These are phyloP conservation scores for Coleophora deauratella DNA, from an alignment of 2,888 invertebrate genomes.

Conservation along the genomic window DNA sequence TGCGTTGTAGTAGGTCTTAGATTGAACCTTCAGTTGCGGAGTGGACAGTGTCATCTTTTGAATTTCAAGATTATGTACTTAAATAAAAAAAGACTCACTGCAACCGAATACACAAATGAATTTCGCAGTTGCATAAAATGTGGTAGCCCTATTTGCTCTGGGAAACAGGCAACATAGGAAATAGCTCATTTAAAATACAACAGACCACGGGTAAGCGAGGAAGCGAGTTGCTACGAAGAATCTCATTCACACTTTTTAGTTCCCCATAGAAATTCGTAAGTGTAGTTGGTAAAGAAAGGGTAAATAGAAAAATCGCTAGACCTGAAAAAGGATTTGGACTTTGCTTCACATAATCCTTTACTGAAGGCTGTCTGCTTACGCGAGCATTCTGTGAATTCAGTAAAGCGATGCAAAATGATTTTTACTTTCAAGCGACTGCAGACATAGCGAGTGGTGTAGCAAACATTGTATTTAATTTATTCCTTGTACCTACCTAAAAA, in stretches of 20 bases:
- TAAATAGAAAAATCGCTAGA: background rate
- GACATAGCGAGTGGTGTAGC: background rate
- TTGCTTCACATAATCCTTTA: too few species aligned
- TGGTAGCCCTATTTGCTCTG: conserved; percentile 2
- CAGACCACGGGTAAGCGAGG: conserved; percentile 42
- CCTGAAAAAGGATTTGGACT: too few species aligned
- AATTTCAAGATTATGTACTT: too few species aligned
- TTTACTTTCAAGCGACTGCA: too few species aligned
- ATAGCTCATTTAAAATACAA: conserved; percentile 62
- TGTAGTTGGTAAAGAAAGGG: background rate
- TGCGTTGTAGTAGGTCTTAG: too few species aligned
- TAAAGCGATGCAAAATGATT: background rate
- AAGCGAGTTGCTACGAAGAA: conserved; percentile 23
- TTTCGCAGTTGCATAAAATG: background rate
- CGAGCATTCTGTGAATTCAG: background rate
- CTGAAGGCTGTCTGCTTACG: too few species aligned
- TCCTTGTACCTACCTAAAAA: too few species aligned
- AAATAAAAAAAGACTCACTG: too few species aligned
- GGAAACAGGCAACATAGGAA: conserved; percentile 35
- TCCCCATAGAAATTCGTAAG: background rate
- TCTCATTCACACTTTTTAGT: conserved; percentile 39
- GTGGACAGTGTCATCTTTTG: too few species aligned
- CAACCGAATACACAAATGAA: too few species aligned
- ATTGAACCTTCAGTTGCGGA: too few species aligned
- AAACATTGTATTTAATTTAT: too few species aligned